Evolutionary conservation across 2,797 vertebrate species (phyloP).

Genomic region (Scyliorhinus canicula): DNA sequence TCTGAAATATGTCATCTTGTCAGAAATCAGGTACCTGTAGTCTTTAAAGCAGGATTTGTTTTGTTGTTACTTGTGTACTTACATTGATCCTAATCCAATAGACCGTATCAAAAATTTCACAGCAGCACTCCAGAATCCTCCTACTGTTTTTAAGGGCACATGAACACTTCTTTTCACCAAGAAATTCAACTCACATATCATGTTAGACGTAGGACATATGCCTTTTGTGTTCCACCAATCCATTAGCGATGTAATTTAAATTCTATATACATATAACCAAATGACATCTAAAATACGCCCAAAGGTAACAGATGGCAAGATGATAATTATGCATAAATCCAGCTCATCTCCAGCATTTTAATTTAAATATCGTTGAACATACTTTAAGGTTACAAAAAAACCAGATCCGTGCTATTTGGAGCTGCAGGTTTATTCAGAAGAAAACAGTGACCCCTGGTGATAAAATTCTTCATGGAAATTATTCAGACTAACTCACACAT

Average conservation of each 20-base stretch:
- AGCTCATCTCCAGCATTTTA: background rate
- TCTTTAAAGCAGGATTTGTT: constrained; percentile 27
- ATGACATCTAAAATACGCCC: background rate
- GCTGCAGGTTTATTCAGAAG: background rate
- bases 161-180: background rate
- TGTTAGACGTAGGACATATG: background rate
- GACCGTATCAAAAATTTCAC: background rate
- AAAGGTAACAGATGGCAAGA: constrained; percentile 13
- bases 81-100: background rate
- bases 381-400: constrained; percentile 20
- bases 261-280: constrained; percentile 33
- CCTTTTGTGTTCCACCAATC: constrained; percentile 3
- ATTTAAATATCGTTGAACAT: background rate
- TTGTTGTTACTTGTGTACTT: background rate
- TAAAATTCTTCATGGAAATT: background rate
- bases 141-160: background rate
- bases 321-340: constrained; percentile 1
- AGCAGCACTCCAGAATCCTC: background rate
- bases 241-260: constrained; percentile 11
- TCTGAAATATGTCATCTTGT: background rate
- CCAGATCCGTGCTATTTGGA: background rate
- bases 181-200: constrained; percentile 19
- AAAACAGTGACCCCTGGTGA: constrained; percentile 34
- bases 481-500: background rate
- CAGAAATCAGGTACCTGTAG: background rate